phyloP scores from a whole-genome alignment of 2,113 vertebrate genomes.

The Gymnogyps californianus region DNA sequence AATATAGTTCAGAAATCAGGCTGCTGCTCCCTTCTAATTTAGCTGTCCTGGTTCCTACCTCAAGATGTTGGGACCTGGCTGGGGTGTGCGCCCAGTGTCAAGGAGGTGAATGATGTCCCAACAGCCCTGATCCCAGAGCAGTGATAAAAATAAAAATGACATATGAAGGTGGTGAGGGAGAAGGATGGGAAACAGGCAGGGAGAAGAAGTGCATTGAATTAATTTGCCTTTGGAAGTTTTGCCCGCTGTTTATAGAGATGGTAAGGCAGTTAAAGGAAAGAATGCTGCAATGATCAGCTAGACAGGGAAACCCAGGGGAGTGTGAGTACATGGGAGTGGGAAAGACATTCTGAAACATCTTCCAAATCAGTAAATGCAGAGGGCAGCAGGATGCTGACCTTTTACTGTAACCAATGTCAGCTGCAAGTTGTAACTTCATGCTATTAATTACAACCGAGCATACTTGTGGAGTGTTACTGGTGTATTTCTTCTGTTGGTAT shows the following conservation, averaged over 20 bases:
- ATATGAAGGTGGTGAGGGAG: background rate
- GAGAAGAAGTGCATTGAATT: background rate
- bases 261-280: background rate
- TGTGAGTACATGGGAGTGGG: background rate
- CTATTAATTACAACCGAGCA: slow-evolving; percentile 48
- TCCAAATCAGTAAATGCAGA: slow-evolving; percentile 42
- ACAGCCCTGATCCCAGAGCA: background rate
- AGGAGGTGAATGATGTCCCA: background rate
- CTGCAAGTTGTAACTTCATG: slow-evolving; percentile 50
- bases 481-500: slow-evolving; percentile 22
- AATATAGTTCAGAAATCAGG: background rate
- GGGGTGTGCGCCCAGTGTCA: background rate
- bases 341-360: background rate
- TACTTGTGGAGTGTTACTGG: background rate
- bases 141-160: background rate
- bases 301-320: background rate
- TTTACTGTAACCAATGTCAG: slow-evolving; percentile 41
- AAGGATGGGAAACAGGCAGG: background rate
- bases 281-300: slow-evolving; percentile 14
- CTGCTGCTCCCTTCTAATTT: background rate
- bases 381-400: slow-evolving; percentile 25
- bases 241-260: background rate
- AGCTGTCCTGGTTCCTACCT: background rate
- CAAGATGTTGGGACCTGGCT: background rate
- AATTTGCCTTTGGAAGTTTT: background rate